These are phyloP conservation scores for Ramphastos sulfuratus DNA, from an alignment of 2,113 vertebrate genomes.

Conservation along the genomic window DNA sequence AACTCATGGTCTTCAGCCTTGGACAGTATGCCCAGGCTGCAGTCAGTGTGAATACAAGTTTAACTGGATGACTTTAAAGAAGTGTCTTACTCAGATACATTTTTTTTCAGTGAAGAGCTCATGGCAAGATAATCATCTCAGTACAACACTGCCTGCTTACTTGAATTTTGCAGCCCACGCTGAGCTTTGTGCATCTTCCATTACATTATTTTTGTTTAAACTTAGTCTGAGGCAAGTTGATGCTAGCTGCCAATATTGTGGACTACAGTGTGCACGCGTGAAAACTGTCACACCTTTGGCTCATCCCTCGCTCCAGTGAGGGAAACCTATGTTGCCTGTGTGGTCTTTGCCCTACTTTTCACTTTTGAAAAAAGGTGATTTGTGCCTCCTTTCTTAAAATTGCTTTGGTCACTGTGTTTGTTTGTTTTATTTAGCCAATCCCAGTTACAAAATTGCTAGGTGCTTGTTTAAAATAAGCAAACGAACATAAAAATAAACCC, in stretches of 20 bases:
- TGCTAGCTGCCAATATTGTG: background rate
- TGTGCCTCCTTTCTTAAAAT: background rate
- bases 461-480: background rate
- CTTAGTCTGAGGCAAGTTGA: background rate
- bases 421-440: background rate
- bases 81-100: background rate
- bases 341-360: background rate
- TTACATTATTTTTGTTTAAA: background rate
- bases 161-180: background rate
- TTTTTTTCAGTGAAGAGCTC: background rate
- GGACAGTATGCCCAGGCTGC: background rate
- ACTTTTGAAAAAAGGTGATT: background rate
- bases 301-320: background rate
- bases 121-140: background rate
- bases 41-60: background rate
- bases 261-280: fast-evolving
- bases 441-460: background rate
- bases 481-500: background rate
- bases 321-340: background rate
- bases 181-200: background rate
- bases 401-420: background rate
- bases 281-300: background rate
- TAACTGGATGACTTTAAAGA: background rate
- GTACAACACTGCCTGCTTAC: background rate
- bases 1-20: background rate